Base-by-base conservation (phyloP, 1,140 invertebrate species). In the Drosophila kepulauana region DNA sequence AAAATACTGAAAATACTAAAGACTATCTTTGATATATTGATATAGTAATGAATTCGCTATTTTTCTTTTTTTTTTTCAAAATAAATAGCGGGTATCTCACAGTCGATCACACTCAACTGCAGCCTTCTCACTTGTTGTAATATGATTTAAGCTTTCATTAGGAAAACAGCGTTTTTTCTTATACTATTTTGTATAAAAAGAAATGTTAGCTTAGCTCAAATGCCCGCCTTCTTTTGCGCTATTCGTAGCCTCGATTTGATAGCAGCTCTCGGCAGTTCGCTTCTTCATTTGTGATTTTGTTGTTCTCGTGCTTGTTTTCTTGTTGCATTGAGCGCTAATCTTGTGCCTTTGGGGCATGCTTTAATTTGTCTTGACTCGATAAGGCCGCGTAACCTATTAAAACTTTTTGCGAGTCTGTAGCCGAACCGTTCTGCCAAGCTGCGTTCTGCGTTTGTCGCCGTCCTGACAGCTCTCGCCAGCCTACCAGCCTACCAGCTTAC, bases 381-480 rank as follows among this genome's bases (percentile, higher is more conserved):
- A 80, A 88, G 84, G 84, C 58, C 54, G 61, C 69, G 72, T 80
- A 79, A 84, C 73, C 84, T 78, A 88, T 87, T 88, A 82, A 87
- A 87, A 87, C 67, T 87, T 88, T 88, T 88, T 79, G 68, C 52
- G 8, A 33, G 45, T 28, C 54, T 52, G 25, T 66, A 61, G 69
- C 76, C 75, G 65, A 45, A 71, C 61, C 48, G 66, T 74, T 69
- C 67, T 56, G 66, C 7, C 62, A n/a, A 20, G 54, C 25, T 54
- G 66, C 11, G 30, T n/a, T n/a, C 20, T 25, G 20, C 3, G 20
- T 25, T 59, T 28, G 45, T n/a, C 41, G 8, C 3, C 4, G 13
- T 48, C 46, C 16, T 20, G 46, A 5, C 3, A 43, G 41, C 20
- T 41, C n/a, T 6, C 5, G 2, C n/a, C 41, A 43, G 41, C 41